A percentile compares a stretch with the other conserved stretches of the same genome.
phyloP scores from a whole-genome alignment of 2,113 vertebrate species.

The Hippopotamus amphibius region DNA sequence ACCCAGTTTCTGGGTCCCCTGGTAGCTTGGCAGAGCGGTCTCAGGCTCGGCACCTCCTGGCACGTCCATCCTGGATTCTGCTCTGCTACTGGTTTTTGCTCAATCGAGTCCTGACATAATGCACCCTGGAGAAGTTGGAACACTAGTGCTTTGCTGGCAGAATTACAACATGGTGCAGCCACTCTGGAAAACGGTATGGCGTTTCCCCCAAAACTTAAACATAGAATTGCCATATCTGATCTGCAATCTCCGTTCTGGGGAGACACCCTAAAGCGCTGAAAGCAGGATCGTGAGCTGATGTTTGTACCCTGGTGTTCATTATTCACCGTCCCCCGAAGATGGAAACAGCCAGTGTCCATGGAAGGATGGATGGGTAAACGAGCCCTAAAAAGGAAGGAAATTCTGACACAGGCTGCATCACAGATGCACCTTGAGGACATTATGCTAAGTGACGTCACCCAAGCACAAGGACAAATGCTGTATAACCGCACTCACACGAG shows the following conservation, averaged over 20 bases:
- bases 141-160: rapidly evolving
- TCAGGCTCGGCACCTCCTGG: not conserved
- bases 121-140: too few species aligned
- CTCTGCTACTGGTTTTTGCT: not conserved
- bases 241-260: rapidly evolving
- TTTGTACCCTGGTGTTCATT: rapidly evolving
- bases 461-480: rapidly evolving
- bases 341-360: rapidly evolving
- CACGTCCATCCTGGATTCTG: rapidly evolving
- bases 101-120: rapidly evolving
- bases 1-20: rapidly evolving
- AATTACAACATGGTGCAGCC: rapidly evolving
- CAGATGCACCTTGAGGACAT: rapidly evolving
- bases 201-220: rapidly evolving
- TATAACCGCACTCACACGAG: rapidly evolving
- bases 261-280: not conserved
- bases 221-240: rapidly evolving
- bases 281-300: rapidly evolving
- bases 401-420: rapidly evolving
- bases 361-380: rapidly evolving
- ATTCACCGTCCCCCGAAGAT: rapidly evolving
- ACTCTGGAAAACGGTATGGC: rapidly evolving
- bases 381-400: not conserved
- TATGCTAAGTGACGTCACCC: rapidly evolving
- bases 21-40: not conserved